Evolutionary conservation across 2,888 invertebrate species (phyloP), one percentile per base, ranked within the genome.

Genomic region (Caenorhabditis sp.): DNA sequence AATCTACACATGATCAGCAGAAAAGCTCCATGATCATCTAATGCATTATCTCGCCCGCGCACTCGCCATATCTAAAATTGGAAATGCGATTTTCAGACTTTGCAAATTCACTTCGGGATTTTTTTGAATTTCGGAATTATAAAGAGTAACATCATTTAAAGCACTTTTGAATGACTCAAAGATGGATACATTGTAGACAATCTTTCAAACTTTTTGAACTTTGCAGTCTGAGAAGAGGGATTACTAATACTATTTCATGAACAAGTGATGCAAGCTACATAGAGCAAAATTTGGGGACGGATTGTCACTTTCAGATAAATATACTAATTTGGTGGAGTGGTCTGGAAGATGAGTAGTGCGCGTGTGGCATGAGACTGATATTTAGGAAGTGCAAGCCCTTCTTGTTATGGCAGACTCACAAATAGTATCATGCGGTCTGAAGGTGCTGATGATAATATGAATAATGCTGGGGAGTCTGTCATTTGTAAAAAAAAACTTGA

Each of bases 291-390:
- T 3, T 13, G 1, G 15, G 11, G 20, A 35, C 13, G 40, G 68
- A 56, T 58, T 69, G 69, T 69, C 69, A 69, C 11, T 60, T 60
- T 8, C 60, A 60, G 69, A 15, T 47, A 35, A 32, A 22, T 55
- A 3, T 26, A 37, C 8, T 55, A 37, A 15, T 40, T 47, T 11
- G 18, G 47, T 9, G 18, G 18, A 40, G 40, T 40, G 40, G 51
- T 51, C 24, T 22, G 50, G 50, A 50, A 50, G n/a, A 15, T 50
- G 26, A 15, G 26, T 4, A 55, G 20, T 47, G 47, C 47, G 47
- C 20, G n/a, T 47, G n/a, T 20, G 47, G 47, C 40, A 2, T 13
- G 13, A 18, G 18, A 56, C 67, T 67, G 40, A 44, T 13, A 56
- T 67, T 44, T 44, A 18, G 51, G 18, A n/a, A 26, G 44, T 28